Percentiles rank a stretch among this genome's conserved stretches.
These are phyloP conservation scores for Saccostrea glomerata DNA, from an alignment of 1,140 invertebrate genomes.

Conservation along the genomic window DNA sequence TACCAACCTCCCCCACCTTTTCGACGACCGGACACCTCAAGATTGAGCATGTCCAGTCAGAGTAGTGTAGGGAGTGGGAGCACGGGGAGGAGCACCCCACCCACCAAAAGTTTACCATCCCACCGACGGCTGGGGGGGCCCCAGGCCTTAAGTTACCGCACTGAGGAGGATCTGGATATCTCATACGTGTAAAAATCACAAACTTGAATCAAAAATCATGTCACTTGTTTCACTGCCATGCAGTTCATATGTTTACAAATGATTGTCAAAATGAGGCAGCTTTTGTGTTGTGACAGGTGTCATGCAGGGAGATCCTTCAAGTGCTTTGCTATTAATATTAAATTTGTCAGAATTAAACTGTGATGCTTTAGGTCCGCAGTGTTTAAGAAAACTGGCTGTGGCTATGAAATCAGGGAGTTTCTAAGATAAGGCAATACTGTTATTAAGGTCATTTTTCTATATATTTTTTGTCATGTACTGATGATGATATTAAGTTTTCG, in stretches of 20 bases:
- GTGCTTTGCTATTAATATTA: background rate
- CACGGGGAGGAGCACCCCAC: constrained; percentile 51
- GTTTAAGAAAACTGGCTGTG: background rate
- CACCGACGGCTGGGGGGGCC: constrained; percentile 52
- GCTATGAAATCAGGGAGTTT: background rate
- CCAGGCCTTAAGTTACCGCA: constrained; percentile 52
- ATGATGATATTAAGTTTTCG: constrained; percentile 13
- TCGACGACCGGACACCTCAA: constrained; percentile 57
- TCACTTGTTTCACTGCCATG: constrained; percentile 32
- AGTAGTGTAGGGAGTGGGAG: constrained; percentile 63
- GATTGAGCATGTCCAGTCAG: constrained; percentile 63
- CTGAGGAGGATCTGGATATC: constrained; percentile 57
- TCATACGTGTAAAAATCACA: constrained; percentile 50
- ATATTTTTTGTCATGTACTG: background rate
- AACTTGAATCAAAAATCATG: constrained; percentile 14
- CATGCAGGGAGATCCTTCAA: constrained; percentile 10
- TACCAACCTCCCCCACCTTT: constrained; percentile 68
- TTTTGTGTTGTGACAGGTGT: constrained; percentile 12
- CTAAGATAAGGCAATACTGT: constrained; percentile 5
- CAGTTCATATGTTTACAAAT: constrained; percentile 31
- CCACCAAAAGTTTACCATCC: constrained; percentile 23
- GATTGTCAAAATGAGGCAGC: constrained; percentile 20
- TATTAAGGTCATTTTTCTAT: background rate
- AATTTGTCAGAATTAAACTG: background rate
- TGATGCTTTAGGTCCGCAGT: constrained; percentile 3